phyloP scores from a whole-genome alignment of 2,113 vertebrate genomes.

The human region GRCh38 chrX:123294001-123294500 shows the following conservation, averaged over 20 bases:
- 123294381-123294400: constrained; percentile 24
- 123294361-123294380: not conserved
- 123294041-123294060: not conserved
- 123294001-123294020: not conserved
- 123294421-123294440: not conserved
- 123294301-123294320: not conserved
- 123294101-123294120: constrained; percentile 23
- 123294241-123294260: not conserved
- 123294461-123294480: not conserved
- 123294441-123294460: constrained; percentile 19
- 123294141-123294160: not conserved
- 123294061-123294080: not conserved
- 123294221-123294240: not conserved
- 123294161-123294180: constrained; percentile 30
- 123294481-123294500: not conserved
- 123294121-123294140: constrained; percentile 32
- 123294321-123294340: not conserved
- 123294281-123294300: not conserved
- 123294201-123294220: constrained; percentile 46
- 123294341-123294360: not conserved
- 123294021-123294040: not conserved
- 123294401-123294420: constrained; percentile 18
- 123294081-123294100: not conserved
- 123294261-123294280: not conserved
- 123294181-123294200: constrained; percentile 25